Evolutionary conservation across 2,888 invertebrate species (phyloP), one percentile per base, ranked within the genome.

Genomic region (Cynaeus angustus): DNA sequence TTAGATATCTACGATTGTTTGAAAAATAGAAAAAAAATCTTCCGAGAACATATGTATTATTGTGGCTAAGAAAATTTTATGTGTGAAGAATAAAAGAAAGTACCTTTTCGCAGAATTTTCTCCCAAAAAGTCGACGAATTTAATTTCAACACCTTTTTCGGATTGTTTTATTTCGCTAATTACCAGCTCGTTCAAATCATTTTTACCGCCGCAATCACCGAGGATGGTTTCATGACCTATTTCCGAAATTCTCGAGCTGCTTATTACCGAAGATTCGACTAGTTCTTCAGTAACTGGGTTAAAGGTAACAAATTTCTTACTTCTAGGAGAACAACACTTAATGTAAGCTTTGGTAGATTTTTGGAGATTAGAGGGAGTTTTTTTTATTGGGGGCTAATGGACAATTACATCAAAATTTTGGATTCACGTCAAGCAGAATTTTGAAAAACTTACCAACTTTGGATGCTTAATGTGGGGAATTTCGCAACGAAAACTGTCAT

Each of bases 401-500:
- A 7, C 4, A 28, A 28, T 28, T 7, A 28, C 7, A n/a, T n/a
- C n/a, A n/a, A n/a, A n/a, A n/a, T n/a, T n/a, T n/a, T n/a, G n/a
- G n/a, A n/a, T n/a, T n/a, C n/a, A n/a, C n/a, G n/a, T n/a, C n/a
- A n/a, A n/a, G n/a, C n/a, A n/a, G n/a, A n/a, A n/a, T n/a, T n/a
- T n/a, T n/a, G n/a, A n/a, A 21, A 21, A 50, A 84, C 86, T 86
- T 85, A 90, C 91, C 87, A 92, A 85, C 87, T 91, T 92, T 3
- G 91, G 90, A 84, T 92, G 91, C 81, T 91, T 92, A 68, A 92
- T 89, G 79, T 92, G 91, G 4, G 97, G 96, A 78, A 96, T 94
- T 85, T 97, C 96, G 48, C 96, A 95, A 78, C 95, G 92, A 87
- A 98, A 97, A 62, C 92, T 91, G 83, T 94, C 92, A 85, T 97